A percentile compares a stretch with the other conserved stretches of the same genome.
These are phyloP conservation scores for Mythimna loreyi DNA, from an alignment of 2,888 invertebrate genomes.

Conservation along the genomic window DNA sequence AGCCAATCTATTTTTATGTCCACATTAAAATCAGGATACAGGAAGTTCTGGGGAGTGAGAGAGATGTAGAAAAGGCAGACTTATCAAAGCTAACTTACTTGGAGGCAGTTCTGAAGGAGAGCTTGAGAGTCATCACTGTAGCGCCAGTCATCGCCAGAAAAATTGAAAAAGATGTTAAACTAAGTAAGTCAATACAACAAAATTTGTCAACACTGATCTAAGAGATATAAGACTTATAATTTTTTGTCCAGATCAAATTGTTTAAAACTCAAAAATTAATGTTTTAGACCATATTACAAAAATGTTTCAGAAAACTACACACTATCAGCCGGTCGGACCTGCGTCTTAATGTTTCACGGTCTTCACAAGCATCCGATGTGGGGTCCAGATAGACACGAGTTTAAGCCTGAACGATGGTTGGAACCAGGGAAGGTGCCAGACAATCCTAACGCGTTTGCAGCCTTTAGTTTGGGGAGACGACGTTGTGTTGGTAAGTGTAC, in stretches of 20 bases:
- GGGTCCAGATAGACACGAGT: constrained; percentile 76
- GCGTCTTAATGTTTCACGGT: constrained; percentile 72
- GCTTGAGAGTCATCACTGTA: constrained; percentile 78
- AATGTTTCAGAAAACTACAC: constrained; percentile 74
- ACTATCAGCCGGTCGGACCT: constrained; percentile 72
- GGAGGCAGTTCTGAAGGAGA: constrained; percentile 82
- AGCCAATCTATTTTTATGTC: too few relatives aligned
- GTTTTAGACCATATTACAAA: too few relatives aligned
- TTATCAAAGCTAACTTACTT: constrained; percentile 76
- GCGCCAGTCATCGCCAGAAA: constrained; percentile 75
- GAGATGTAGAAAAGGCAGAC: constrained; percentile 40
- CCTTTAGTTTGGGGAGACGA: constrained; percentile 77
- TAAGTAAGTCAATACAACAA: constrained; percentile 71
- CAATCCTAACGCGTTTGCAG: constrained; percentile 72
- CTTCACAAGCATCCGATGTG: constrained; percentile 76
- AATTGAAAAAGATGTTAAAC: constrained; percentile 75
- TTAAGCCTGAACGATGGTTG: constrained; percentile 80
- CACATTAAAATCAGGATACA: too few relatives aligned
- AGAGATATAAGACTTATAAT: too few relatives aligned
- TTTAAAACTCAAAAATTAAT: too few relatives aligned
- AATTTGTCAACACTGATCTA: neutral
- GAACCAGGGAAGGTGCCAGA: constrained; percentile 72
- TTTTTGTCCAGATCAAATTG: too few relatives aligned
- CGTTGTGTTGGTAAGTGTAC: constrained; percentile 76
- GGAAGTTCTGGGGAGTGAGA: too few relatives aligned